Evolutionary conservation across 2,888 invertebrate genomes (phyloP).

Genomic region (Cyclophora punctaria): DNA sequence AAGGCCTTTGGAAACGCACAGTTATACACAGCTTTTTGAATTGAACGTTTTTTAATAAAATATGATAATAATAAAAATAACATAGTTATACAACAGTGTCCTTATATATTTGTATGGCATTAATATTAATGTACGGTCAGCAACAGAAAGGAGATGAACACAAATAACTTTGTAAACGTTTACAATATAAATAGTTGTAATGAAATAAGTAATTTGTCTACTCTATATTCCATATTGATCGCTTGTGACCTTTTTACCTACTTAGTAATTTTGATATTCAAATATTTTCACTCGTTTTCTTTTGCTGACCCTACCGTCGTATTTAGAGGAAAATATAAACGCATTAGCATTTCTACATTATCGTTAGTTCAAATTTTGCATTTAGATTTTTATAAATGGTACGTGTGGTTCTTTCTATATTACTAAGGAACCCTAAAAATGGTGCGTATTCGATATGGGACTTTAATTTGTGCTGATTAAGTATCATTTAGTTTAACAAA

Average conservation of each 20-base stretch:
- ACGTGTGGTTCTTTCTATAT: too few species aligned
- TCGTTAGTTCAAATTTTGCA: slow-evolving; percentile 36
- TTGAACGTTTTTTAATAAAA: slow-evolving; percentile 23
- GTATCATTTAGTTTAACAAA: too few species aligned
- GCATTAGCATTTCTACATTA: slow-evolving; percentile 52
- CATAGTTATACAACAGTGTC: slow-evolving; percentile 21
- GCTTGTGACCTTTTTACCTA: too few species aligned
- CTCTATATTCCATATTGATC: slow-evolving; percentile 14
- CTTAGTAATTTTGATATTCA: too few species aligned
- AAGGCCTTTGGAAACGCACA: slow-evolving; percentile 31
- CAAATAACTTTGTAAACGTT: too few species aligned
- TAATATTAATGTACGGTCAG: too few species aligned
- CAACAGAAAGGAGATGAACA: too few species aligned
- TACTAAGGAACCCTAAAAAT: too few species aligned
- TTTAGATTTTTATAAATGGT: slow-evolving; percentile 8
- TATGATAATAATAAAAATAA: slow-evolving; percentile 25
- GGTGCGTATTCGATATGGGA: too few species aligned
- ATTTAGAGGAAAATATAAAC: slow-evolving; percentile 27
- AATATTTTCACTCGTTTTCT: too few species aligned
- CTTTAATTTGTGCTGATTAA: too few species aligned
- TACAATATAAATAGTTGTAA: too few species aligned
- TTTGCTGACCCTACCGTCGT: slow-evolving; percentile 7
- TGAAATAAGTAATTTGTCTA: slow-evolving; percentile 26
- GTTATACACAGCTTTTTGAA: slow-evolving; percentile 31
- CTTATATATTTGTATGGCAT: slow-evolving; percentile 10